phyloP scores from a whole-genome alignment of 2,888 invertebrate genomes.

The Philereme transversata region DNA sequence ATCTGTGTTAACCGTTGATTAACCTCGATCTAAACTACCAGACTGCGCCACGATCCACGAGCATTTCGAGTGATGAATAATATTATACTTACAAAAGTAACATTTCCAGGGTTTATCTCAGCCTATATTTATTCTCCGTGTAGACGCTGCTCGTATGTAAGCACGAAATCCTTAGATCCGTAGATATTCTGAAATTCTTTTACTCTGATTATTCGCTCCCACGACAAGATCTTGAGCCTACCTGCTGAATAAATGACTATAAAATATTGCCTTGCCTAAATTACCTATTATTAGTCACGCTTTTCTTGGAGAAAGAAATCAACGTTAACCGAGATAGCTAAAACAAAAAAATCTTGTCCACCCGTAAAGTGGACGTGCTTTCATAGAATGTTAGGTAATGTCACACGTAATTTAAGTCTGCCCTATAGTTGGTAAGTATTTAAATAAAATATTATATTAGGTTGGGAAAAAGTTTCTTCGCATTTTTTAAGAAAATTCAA shows the following conservation, averaged over 20 bases:
- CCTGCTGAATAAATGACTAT: slow-evolving; percentile 46
- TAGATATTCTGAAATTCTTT: slow-evolving; percentile 37
- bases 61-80: slow-evolving; percentile 7
- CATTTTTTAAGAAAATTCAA: no score
- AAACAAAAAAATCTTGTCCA: neutral
- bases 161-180: slow-evolving; percentile 33
- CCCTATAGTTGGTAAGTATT: no score
- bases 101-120: slow-evolving; percentile 18
- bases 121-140: slow-evolving; percentile 28
- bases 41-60: no score
- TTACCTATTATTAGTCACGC: slow-evolving; percentile 38
- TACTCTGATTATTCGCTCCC: slow-evolving; percentile 28
- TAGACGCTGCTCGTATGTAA: slow-evolving; percentile 24
- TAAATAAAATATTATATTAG: no score
- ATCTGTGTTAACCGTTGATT: no score
- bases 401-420: no score
- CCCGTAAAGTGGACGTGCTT: no score
- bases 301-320: slow-evolving; percentile 33
- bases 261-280: slow-evolving; percentile 44
- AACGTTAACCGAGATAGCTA: slow-evolving; percentile 39
- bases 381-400: no score
- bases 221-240: slow-evolving; percentile 39
- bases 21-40: no score
- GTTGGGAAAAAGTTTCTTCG: no score
- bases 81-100: slow-evolving; percentile 16